Evolutionary conservation across 1,140 invertebrate genomes (phyloP).

Genomic region (Drosophila kikkawai): DNA sequence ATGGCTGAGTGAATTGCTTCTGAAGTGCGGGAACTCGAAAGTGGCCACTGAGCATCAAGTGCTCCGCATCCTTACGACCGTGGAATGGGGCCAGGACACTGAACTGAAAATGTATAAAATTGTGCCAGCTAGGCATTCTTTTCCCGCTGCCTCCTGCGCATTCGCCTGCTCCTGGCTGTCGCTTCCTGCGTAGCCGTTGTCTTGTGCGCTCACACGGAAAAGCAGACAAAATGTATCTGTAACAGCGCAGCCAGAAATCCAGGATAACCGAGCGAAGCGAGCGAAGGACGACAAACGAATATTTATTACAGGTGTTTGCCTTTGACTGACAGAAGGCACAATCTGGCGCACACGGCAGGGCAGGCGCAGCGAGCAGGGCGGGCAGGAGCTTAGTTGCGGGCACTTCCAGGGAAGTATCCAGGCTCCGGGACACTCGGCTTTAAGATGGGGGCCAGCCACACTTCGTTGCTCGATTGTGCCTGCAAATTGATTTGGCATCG

Average conservation of each 20-base stretch:
- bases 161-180: neutral
- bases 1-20: slow-evolving; percentile 60
- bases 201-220: slow-evolving; percentile 75
- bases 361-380: neutral
- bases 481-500: slow-evolving; percentile 49
- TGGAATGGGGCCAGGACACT: slow-evolving; percentile 13
- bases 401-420: slow-evolving; percentile 2
- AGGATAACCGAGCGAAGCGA: slow-evolving; percentile 72
- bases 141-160: slow-evolving; percentile 12
- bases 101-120: slow-evolving; percentile 57
- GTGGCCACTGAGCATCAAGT: slow-evolving; percentile 67
- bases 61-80: slow-evolving; percentile 39
- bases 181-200: slow-evolving; percentile 13
- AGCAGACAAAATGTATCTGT: slow-evolving; percentile 78
- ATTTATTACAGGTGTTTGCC: slow-evolving; percentile 83
- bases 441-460: slow-evolving; percentile 11
- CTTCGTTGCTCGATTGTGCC: slow-evolving; percentile 38
- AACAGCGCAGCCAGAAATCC: slow-evolving; percentile 65
- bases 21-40: slow-evolving; percentile 27
- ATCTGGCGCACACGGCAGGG: slow-evolving; percentile 28
- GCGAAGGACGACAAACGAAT: slow-evolving; percentile 79
- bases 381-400: slow-evolving; percentile 24
- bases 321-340: slow-evolving; percentile 75
- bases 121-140: slow-evolving; percentile 65
- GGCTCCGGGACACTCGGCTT: slow-evolving; percentile 19